Conservation (phyloP, 2,113 vertebrate species). For the Syrrhaptes paradoxus region DNA sequence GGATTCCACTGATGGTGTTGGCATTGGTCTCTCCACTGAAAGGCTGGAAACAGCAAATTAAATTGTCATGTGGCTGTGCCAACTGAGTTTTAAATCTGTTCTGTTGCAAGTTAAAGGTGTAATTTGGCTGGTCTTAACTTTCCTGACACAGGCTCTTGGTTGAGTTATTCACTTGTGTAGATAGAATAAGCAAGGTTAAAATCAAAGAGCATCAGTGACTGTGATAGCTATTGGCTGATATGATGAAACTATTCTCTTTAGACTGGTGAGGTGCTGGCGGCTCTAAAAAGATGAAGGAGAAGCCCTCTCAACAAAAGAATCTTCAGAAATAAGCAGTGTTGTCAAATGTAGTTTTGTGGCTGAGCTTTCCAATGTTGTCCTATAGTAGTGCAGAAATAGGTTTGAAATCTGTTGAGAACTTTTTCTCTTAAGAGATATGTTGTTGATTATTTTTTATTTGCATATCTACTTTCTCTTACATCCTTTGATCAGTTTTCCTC, state of each 20-base stretch:
- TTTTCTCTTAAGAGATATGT: neutral
- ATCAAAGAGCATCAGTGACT: neutral
- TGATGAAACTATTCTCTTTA: neutral
- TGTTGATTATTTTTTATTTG: neutral
- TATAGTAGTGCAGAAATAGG: neutral
- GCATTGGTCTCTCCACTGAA: neutral
- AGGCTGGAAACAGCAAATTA: neutral
- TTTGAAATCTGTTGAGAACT: neutral
- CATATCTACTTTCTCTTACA: neutral
- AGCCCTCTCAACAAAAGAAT: neutral
- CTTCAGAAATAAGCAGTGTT: neutral
- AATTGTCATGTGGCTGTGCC: neutral
- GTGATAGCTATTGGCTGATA: neutral
- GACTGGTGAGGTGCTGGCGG: neutral
- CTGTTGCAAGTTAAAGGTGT: neutral
- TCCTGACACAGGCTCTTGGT: neutral
- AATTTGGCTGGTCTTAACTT: neutral
- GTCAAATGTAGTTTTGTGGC: neutral
- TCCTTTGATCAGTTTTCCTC: neutral
- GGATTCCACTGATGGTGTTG: neutral
- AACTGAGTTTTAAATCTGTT: neutral
- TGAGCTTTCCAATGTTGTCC: neutral
- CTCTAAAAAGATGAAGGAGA: neutral
- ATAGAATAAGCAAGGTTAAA: neutral
- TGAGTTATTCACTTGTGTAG: neutral